Evolutionary conservation across 2,888 invertebrate species (phyloP).

Genomic region (Cheilosia vernalis): DNA sequence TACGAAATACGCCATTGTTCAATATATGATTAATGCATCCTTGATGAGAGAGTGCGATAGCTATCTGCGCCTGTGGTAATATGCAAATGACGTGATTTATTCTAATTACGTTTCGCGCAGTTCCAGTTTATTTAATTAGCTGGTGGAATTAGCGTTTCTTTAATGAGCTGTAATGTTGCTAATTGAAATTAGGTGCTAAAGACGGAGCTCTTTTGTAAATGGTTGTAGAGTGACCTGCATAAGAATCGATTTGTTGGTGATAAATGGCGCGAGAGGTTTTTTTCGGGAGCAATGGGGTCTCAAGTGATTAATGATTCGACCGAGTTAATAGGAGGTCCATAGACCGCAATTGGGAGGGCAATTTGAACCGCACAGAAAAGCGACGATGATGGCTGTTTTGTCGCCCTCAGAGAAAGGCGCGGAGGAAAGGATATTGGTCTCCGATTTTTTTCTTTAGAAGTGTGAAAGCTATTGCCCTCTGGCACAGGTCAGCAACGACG

Average conservation of each 20-base stretch:
- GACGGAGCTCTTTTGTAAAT: conserved; percentile 1
- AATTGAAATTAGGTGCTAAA: conserved; percentile 41
- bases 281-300: not conserved
- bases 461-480: rapidly evolving
- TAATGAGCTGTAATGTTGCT: conserved; percentile 35
- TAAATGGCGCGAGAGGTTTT: not conserved
- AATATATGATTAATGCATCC: conserved; percentile 64
- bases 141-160: conserved; percentile 12
- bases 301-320: too few relatives aligned
- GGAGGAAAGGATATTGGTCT: too few relatives aligned
- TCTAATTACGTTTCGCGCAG: conserved; percentile 43
- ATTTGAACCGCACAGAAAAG: too few relatives aligned
- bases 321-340: too few relatives aligned
- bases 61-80: not conserved
- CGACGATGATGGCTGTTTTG: too few relatives aligned
- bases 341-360: too few relatives aligned
- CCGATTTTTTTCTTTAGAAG: too few relatives aligned
- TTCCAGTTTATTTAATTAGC: conserved; percentile 26
- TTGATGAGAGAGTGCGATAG: not conserved
- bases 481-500: too few relatives aligned
- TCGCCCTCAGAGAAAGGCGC: too few relatives aligned
- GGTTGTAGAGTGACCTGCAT: not conserved
- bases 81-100: conserved; percentile 55
- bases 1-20: conserved; percentile 18
- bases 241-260: not conserved